A percentile compares a stretch with the other conserved stretches of the same genome.
These are phyloP conservation scores for Colius striatus DNA, from an alignment of 2,113 vertebrate genomes.

Conservation along the genomic window DNA sequence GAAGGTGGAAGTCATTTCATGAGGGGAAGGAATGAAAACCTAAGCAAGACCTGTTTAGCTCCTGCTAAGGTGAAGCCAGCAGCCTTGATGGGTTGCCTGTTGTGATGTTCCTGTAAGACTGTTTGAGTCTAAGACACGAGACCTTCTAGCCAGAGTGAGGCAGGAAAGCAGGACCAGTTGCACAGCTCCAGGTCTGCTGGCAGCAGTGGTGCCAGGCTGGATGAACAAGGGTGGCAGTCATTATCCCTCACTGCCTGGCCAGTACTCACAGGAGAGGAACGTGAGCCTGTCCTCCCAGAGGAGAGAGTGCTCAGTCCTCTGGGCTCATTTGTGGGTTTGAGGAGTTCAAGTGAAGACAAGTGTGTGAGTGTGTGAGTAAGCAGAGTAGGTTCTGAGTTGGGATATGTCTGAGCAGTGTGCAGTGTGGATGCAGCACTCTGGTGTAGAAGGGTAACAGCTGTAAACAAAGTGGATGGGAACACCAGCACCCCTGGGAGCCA, in stretches of 20 bases:
- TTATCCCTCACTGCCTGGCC: not conserved
- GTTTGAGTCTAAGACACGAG: not conserved
- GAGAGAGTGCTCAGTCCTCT: not conserved
- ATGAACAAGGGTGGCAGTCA: not conserved
- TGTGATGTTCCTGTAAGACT: not conserved
- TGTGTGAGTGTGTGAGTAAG: not conserved
- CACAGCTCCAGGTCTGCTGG: not conserved
- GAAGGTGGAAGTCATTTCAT: not conserved
- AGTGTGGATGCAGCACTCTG: not conserved
- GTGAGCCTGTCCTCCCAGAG: not conserved
- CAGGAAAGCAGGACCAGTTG: not conserved
- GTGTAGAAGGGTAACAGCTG: not conserved
- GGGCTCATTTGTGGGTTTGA: not conserved
- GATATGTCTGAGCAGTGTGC: not conserved
- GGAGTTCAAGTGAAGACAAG: not conserved
- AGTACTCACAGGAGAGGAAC: rapidly evolving
- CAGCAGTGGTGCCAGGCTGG: not conserved
- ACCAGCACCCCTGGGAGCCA: not conserved
- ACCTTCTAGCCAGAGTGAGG: not conserved
- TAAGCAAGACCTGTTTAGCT: not conserved
- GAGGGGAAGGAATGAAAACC: not conserved
- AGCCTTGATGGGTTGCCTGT: not conserved
- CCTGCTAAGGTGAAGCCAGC: not conserved
- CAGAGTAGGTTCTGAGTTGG: not conserved
- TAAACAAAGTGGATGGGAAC: rapidly evolving